Evolutionary conservation across 2,797 vertebrate species (phyloP).

Genomic region (Lacerta viridis): DNA sequence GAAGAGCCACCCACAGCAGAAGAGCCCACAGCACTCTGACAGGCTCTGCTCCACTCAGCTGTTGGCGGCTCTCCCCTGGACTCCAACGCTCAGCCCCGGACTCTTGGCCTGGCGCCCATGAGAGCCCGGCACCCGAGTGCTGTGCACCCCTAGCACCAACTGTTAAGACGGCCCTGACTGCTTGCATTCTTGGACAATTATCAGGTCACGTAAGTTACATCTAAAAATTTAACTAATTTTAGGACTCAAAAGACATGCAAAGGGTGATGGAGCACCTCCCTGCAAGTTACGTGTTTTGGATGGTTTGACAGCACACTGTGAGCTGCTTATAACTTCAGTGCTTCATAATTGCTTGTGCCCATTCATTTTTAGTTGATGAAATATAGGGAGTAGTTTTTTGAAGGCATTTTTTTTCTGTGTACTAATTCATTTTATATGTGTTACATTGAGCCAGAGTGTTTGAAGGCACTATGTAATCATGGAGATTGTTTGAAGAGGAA

Average conservation of each 20-base stretch:
- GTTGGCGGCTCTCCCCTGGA: too few species aligned
- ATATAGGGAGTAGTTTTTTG: not conserved
- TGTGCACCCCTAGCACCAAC: too few species aligned
- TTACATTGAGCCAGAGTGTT: not conserved
- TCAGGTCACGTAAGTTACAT: not conserved
- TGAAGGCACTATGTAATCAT: not conserved
- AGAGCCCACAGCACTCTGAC: too few species aligned
- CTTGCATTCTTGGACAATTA: not conserved
- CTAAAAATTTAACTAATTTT: not conserved
- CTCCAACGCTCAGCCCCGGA: too few species aligned
- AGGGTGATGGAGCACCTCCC: too few species aligned
- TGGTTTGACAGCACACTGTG: not conserved
- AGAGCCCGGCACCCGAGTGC: too few species aligned
- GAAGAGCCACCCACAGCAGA: too few species aligned
- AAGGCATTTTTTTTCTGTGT: not conserved
- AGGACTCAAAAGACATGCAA: not conserved
- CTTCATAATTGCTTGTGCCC: not conserved
- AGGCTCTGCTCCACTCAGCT: too few species aligned
- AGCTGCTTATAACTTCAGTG: not conserved
- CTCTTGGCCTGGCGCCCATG: too few species aligned
- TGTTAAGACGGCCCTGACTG: too few species aligned
- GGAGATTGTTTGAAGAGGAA: not conserved
- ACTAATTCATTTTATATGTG: not conserved
- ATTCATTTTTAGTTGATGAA: not conserved
- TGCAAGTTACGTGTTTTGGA: not conserved